Conservation (phyloP, 2,888 invertebrate genomes). For the Drosophila testacea region DNA sequence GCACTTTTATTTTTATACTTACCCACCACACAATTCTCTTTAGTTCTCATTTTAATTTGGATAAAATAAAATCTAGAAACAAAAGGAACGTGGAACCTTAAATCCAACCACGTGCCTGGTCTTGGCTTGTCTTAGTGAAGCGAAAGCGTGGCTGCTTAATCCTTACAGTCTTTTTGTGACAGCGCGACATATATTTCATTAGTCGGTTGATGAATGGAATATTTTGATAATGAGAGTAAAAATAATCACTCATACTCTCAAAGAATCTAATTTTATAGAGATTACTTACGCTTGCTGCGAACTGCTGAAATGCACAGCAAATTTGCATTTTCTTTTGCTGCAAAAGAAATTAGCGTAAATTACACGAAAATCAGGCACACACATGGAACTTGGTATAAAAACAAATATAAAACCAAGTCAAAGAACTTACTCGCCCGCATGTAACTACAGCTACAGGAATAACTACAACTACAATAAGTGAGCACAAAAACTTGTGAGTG, state of each 20-base stretch:
- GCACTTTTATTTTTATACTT: too few species aligned
- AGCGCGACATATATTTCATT: slow-evolving; percentile 17
- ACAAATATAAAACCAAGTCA: slow-evolving; percentile 19
- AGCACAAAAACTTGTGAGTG: slow-evolving; percentile 72
- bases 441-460: slow-evolving; percentile 22
- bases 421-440: slow-evolving; percentile 46
- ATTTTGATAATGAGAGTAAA: slow-evolving; percentile 2
- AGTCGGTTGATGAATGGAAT: slow-evolving; percentile 4
- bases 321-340: slow-evolving; percentile 1
- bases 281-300: slow-evolving; percentile 1
- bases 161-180: neutral
- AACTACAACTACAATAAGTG: slow-evolving; percentile 15
- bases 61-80: slow-evolving; percentile 4
- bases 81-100: slow-evolving; percentile 23
- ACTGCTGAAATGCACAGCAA: neutral
- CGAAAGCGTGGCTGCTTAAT: slow-evolving; percentile 12
- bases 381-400: slow-evolving; percentile 10
- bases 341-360: slow-evolving; percentile 67
- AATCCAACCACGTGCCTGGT: slow-evolving; percentile 39
- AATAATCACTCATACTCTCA: neutral
- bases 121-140: slow-evolving; percentile 13
- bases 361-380: slow-evolving; percentile 56
- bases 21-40: neutral
- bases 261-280: neutral
- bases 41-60: slow-evolving; percentile 12